A percentile compares a stretch with the other conserved stretches of the same genome.
Conservation (phyloP, 2,113 vertebrate species). For the Antechinus flavipes region DNA sequence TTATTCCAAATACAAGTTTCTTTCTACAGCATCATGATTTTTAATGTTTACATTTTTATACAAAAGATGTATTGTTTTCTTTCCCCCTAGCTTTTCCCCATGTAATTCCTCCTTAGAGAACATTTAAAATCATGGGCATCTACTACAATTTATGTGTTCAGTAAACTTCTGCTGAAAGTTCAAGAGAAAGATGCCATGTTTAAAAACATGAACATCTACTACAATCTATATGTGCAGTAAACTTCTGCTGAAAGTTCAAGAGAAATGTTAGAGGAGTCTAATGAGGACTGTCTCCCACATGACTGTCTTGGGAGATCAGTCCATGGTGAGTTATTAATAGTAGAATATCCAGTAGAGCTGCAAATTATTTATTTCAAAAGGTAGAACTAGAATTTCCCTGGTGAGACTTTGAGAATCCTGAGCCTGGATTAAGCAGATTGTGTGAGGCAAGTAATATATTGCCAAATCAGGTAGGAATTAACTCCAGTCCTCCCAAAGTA, state of each 20-base stretch:
- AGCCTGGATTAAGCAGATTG: slow-evolving; percentile 25
- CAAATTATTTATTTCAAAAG: slow-evolving; percentile 29
- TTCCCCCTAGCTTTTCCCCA: background rate
- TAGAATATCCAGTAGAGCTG: slow-evolving; percentile 53
- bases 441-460: slow-evolving; percentile 56
- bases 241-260: background rate
- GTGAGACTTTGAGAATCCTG: slow-evolving; percentile 42
- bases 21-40: background rate
- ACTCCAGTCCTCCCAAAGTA: slow-evolving; percentile 43
- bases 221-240: background rate
- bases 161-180: background rate
- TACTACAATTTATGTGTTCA: background rate
- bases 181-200: background rate
- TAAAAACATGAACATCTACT: slow-evolving; percentile 4
- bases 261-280: background rate
- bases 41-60: background rate
- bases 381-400: slow-evolving; percentile 38
- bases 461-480: slow-evolving; percentile 18
- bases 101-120: background rate
- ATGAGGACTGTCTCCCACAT: background rate
- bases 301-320: slow-evolving; percentile 38
- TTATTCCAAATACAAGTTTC: background rate
- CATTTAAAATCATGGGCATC: background rate
- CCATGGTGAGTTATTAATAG: slow-evolving; percentile 58
- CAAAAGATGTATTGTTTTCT: background rate